Base-by-base conservation (phyloP, 1,140 invertebrate genomes). In the Nebria ingens region DNA sequence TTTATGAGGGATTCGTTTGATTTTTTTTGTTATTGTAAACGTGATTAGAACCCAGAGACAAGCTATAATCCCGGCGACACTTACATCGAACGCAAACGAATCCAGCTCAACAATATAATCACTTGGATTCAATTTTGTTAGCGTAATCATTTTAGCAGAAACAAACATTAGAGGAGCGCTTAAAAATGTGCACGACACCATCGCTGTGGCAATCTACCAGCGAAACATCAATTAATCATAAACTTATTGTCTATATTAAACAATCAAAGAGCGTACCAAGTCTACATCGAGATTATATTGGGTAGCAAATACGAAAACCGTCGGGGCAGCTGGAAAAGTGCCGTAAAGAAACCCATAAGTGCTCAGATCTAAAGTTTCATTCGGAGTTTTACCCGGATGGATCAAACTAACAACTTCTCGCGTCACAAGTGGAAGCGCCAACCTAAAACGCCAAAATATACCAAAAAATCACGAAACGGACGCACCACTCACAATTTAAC, bases 291-390 rank as follows among this genome's bases (percentile, higher is more conserved):
- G 64, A 59, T 85, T 82, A 68, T 95, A 97, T 55, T 91, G 82
- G 29, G 87, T 83, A 1, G 93, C 91, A 72, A 95, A 95, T 4
- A 98, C 89, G 72, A 96, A 97, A 2, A 95, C 87, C 38, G 91
- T 91, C 0, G 95, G 94, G 21, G 94, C 93, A 25, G 93, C 86
- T 1, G 94, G 95, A 70, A 97, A 90, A 0, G 92, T 97, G 52
- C 95, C 94, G 71, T 98, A 98, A 0, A 98, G 76, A 75, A 97
- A 98, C 0, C 89, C 93, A 72, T 91, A 97, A 51, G 91, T 95
- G 61, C 89, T 90, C 21, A 93, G 76, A 59, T 91, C 85, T 19
- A 79, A 73, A 0, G 87, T 92, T 57, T 89, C 85, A 42, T 82
- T 83, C 40, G 76, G 71, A 65, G 85, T 83, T 0, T 61, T 67